A percentile compares a stretch with the other conserved stretches of the same genome.
These are phyloP conservation scores for Tragelaphus scriptus DNA, from an alignment of 2,113 vertebrate genomes.

Conservation along the genomic window DNA sequence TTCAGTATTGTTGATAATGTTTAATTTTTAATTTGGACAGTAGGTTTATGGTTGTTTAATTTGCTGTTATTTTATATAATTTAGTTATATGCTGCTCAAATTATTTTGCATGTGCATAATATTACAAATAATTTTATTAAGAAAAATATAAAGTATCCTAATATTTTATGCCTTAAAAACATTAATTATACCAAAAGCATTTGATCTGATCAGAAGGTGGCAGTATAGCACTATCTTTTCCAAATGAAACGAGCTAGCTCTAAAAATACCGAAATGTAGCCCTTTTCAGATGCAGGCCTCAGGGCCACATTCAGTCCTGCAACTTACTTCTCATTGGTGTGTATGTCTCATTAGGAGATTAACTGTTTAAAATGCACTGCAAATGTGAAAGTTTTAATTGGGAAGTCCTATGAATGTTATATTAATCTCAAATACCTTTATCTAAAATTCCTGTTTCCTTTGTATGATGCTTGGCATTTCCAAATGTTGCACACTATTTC, in stretches of 20 bases:
- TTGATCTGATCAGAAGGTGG: slow-evolving; percentile 78
- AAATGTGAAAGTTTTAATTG: slow-evolving; percentile 81
- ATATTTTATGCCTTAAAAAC: background rate
- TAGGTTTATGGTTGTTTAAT: background rate
- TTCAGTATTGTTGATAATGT: background rate
- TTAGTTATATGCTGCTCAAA: background rate
- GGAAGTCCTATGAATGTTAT: slow-evolving; percentile 79
- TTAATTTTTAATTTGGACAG: background rate
- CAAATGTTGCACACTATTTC: slow-evolving; percentile 44
- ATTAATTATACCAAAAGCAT: background rate
- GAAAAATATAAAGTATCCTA: background rate
- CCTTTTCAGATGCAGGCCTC: slow-evolving; percentile 75
- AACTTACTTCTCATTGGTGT: slow-evolving; percentile 76
- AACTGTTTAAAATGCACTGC: slow-evolving; percentile 78
- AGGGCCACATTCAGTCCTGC: slow-evolving; percentile 67
- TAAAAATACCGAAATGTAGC: slow-evolving; percentile 43
- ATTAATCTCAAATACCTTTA: slow-evolving; percentile 80
- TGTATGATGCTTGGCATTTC: slow-evolving; percentile 45
- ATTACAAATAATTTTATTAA: background rate
- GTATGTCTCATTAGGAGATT: slow-evolving; percentile 78
- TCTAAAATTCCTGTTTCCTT: slow-evolving; percentile 70
- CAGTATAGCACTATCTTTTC: slow-evolving; percentile 75
- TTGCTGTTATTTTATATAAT: background rate
- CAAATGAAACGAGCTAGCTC: background rate
- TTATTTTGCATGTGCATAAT: background rate